Evolutionary conservation across 2,888 invertebrate genomes (phyloP).

Genomic region (Diadegma fenestrale): DNA sequence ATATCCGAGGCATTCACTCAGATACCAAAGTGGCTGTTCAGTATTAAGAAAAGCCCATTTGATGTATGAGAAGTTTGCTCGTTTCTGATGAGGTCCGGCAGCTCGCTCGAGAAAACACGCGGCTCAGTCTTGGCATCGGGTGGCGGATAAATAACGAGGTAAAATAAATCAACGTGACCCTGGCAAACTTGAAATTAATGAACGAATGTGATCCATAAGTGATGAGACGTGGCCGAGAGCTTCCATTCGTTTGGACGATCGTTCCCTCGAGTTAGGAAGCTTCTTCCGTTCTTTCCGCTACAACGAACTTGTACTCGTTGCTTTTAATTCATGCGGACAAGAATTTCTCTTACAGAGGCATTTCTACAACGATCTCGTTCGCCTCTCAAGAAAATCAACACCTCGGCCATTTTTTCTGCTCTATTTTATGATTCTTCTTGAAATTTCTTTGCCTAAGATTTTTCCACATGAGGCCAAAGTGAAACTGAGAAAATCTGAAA

Average conservation of each 20-base stretch:
- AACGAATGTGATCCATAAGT: constrained; percentile 82
- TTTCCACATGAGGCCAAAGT: background rate
- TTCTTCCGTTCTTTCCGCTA: constrained; percentile 6
- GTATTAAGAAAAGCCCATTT: background rate
- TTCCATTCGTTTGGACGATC: constrained; percentile 73
- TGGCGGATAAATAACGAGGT: constrained; percentile 74
- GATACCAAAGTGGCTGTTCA: constrained; percentile 7
- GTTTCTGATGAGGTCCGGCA: constrained; percentile 40
- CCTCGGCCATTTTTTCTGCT: background rate
- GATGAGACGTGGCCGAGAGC: constrained; percentile 83
- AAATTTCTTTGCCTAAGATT: background rate
- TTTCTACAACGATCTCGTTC: background rate
- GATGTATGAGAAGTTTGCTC: constrained; percentile 35
- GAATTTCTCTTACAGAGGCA: background rate
- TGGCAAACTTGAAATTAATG: constrained; percentile 75
- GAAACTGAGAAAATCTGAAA: constrained; percentile 12
- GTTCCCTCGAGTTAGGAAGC: constrained; percentile 8
- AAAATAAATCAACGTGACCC: constrained; percentile 79
- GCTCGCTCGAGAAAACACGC: constrained; percentile 1
- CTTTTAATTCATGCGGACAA: background rate
- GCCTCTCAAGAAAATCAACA: background rate
- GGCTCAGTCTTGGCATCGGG: constrained; percentile 60
- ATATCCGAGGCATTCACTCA: background rate
- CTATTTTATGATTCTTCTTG: background rate
- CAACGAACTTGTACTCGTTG: background rate